These are phyloP conservation scores for Melinaea marsaeus DNA, from an alignment of 2,888 invertebrate species.

Conservation along the genomic window DNA sequence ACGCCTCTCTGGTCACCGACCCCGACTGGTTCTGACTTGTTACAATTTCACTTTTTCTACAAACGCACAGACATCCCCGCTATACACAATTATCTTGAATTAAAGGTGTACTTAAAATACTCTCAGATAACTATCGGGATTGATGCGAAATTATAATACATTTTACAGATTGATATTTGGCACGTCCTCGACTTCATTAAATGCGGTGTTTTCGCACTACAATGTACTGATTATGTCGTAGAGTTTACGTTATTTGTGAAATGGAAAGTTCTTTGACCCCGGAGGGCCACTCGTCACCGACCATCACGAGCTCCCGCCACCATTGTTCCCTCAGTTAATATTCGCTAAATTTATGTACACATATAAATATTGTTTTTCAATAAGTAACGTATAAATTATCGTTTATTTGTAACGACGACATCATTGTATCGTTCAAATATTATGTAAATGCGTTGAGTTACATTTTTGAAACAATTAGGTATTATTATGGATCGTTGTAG, in stretches of 20 bases:
- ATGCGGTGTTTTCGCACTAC: conserved; percentile 40
- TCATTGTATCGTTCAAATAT: neutral
- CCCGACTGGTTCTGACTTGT: conserved; percentile 73
- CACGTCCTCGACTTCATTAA: conserved; percentile 47
- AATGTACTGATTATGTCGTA: conserved; percentile 49
- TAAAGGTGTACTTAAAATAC: conserved; percentile 10
- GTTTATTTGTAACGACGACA: neutral
- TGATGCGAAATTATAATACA: conserved; percentile 22
- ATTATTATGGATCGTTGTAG: neutral
- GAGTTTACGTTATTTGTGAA: conserved; percentile 63
- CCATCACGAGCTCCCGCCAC: conserved; percentile 69
- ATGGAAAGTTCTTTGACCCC: conserved; percentile 72
- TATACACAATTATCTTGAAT: conserved; percentile 24
- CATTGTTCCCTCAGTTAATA: conserved; percentile 62
- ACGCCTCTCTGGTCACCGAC: conserved; percentile 66
- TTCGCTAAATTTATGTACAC: conserved; percentile 37
- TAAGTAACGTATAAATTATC: conserved; percentile 7
- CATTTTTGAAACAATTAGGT: too few relatives aligned
- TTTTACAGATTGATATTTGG: conserved; percentile 41
- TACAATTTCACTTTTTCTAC: conserved; percentile 73
- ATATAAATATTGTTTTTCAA: conserved; percentile 20
- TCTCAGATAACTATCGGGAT: conserved; percentile 16
- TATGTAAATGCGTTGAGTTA: too few relatives aligned
- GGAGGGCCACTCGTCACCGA: conserved; percentile 72
- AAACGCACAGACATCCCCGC: conserved; percentile 28